phyloP scores from a whole-genome alignment of 2,888 invertebrate genomes.

The Harpalus rufipes region DNA sequence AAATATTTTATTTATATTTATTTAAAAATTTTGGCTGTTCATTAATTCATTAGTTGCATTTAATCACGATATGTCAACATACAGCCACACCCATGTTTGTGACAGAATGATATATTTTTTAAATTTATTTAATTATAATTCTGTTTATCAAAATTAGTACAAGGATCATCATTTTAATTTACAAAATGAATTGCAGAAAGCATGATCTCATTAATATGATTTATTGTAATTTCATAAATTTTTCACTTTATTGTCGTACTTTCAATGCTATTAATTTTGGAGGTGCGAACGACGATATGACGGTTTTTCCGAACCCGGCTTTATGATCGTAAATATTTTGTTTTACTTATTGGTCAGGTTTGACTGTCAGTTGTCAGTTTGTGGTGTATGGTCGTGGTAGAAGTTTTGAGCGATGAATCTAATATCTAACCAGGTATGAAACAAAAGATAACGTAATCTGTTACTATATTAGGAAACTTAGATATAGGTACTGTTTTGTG shows the following conservation, averaged over 20 bases:
- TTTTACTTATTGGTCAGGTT: constrained; percentile 32
- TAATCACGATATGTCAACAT: neutral
- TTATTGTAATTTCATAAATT: neutral
- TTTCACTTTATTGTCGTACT: neutral
- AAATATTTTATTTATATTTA: neutral
- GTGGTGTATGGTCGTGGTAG: neutral
- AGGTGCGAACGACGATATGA: neutral
- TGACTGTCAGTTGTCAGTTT: constrained; percentile 28
- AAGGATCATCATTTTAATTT: constrained; percentile 12
- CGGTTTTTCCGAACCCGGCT: neutral
- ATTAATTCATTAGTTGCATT: neutral
- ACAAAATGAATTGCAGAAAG: neutral
- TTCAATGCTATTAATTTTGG: neutral
- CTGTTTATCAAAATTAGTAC: neutral
- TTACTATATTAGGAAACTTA: neutral
- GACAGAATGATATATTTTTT: constrained; percentile 11
- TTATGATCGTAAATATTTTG: constrained; percentile 36
- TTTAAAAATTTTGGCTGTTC: neutral
- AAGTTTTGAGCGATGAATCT: neutral
- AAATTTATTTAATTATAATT: constrained; percentile 9
- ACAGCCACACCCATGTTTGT: neutral
- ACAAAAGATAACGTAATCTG: constrained; percentile 1
- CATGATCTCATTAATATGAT: neutral
- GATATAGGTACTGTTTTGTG: neutral
- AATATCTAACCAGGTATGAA: neutral